phyloP scores from a whole-genome alignment of 2,797 vertebrate genomes.

The Adelosebastes latens region DNA sequence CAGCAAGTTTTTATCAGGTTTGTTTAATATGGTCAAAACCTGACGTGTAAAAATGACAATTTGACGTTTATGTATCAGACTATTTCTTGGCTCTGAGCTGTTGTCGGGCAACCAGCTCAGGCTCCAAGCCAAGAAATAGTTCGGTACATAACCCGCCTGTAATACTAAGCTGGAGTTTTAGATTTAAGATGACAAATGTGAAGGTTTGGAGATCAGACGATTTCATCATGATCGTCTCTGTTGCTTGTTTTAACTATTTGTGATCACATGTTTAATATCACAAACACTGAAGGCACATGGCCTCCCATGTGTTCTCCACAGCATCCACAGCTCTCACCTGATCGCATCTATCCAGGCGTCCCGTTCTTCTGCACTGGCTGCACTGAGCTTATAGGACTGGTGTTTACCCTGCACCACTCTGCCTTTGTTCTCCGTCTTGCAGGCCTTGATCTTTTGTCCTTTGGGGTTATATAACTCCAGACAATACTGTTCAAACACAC shows the following conservation, averaged over 20 bases:
- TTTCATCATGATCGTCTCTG: not conserved
- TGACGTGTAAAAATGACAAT: not conserved
- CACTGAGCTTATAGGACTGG: conserved; percentile 91
- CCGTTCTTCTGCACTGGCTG: conserved; percentile 86
- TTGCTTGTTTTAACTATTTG: not conserved
- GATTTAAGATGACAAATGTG: not conserved
- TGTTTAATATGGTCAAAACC: not conserved
- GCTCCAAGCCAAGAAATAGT: not conserved
- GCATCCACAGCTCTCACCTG: conserved; percentile 79
- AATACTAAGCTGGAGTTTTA: not conserved
- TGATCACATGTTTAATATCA: not conserved
- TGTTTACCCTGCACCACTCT: conserved; percentile 95
- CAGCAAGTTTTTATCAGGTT: not conserved
- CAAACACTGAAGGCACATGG: not conserved
- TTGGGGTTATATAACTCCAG: conserved; percentile 90
- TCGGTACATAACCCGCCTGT: not conserved
- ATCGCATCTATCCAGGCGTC: conserved; percentile 92
- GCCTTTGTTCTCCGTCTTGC: conserved; percentile 92
- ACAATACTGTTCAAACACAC: conserved; percentile 84
- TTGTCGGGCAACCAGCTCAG: not conserved
- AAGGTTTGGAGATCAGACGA: not conserved
- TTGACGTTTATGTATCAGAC: not conserved
- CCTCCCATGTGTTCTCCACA: not conserved
- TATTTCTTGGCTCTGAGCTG: not conserved
- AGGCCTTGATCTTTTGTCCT: conserved; percentile 96